A percentile compares a stretch with the other conserved stretches of the same genome.
Evolutionary conservation across 1,140 invertebrate species (phyloP).

Genomic region (Conus ventricosus): DNA sequence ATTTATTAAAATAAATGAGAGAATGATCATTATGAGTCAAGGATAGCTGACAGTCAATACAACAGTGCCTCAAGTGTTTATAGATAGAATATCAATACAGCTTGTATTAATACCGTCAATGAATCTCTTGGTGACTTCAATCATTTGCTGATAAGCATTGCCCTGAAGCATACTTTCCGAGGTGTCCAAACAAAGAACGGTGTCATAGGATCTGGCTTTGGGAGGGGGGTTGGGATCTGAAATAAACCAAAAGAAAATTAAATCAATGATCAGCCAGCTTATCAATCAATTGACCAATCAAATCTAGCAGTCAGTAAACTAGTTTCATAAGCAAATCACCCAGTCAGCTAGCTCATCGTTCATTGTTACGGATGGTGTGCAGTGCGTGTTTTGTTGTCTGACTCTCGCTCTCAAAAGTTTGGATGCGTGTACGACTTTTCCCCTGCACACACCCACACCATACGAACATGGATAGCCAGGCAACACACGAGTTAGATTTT

Average conservation of each 20-base stretch:
- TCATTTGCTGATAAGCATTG: slow-evolving; percentile 6
- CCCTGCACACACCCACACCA: too few species aligned
- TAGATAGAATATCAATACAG: not conserved
- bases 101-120: not conserved
- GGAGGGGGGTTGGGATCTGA: slow-evolving; percentile 7
- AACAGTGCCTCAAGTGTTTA: not conserved
- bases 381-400: too few species aligned
- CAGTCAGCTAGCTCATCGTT: too few species aligned
- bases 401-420: too few species aligned
- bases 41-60: not conserved
- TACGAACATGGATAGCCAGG: too few species aligned
- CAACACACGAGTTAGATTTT: too few species aligned
- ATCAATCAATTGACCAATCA: too few species aligned
- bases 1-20: not conserved
- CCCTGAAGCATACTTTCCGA: slow-evolving; percentile 27
- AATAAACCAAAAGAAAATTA: not conserved
- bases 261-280: too few species aligned
- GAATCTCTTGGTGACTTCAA: not conserved
- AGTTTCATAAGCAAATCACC: too few species aligned
- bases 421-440: too few species aligned
- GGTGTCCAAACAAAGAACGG: slow-evolving; percentile 29
- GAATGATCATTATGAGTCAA: not conserved
- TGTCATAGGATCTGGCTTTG: slow-evolving; percentile 18
- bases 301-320: too few species aligned
- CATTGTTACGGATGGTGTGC: too few species aligned